These are phyloP conservation scores for Linyphia triangularis DNA, from an alignment of 2,888 invertebrate genomes.

Conservation along the genomic window DNA sequence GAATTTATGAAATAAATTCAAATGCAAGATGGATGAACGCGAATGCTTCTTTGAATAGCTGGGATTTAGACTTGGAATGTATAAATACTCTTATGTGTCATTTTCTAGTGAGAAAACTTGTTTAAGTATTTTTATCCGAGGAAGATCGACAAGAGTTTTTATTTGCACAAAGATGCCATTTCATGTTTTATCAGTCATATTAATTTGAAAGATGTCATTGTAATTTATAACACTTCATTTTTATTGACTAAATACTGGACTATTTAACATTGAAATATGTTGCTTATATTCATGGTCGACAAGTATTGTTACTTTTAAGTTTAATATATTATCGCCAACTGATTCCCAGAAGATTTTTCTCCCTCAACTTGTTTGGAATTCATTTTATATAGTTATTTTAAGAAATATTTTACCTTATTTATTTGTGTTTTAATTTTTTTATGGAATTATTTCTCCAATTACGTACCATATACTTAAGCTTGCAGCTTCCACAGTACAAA, in stretches of 20 bases:
- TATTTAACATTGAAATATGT: background rate
- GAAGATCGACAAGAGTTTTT: background rate
- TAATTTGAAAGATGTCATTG: background rate
- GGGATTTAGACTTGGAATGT: background rate
- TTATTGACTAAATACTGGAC: background rate
- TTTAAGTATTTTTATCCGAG: background rate
- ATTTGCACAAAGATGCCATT: background rate
- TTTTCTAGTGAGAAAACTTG: background rate
- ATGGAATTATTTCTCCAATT: no score
- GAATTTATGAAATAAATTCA: constrained; percentile 1
- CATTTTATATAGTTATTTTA: background rate
- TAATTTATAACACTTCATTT: background rate
- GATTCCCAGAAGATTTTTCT: no score
- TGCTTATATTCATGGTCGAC: background rate
- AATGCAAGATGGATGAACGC: background rate
- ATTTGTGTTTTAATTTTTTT: no score
- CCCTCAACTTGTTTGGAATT: no score
- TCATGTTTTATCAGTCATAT: background rate
- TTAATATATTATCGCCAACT: no score
- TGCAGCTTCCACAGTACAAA: no score
- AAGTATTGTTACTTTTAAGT: no score
- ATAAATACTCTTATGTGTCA: background rate
- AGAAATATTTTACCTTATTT: background rate
- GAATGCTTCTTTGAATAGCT: background rate
- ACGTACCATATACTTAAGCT: no score